Base-by-base conservation (phyloP, 2,888 invertebrate genomes). In the Philereme vetulata region DNA sequence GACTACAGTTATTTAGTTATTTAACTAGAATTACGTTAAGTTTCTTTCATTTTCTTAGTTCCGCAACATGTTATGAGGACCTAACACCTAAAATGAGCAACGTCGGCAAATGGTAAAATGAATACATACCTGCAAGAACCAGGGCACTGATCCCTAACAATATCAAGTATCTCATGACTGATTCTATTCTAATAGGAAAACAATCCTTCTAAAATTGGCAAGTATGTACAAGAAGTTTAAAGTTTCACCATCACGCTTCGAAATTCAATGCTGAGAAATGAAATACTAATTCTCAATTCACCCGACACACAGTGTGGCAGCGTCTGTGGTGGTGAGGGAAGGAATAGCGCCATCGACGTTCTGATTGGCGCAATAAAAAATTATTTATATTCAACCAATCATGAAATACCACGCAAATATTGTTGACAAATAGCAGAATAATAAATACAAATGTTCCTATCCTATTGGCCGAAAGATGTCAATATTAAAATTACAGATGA, bases 91-190 rank as follows among this genome's bases (percentile, higher is more conserved):
- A 0, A 45, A 7, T 7, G n/a, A 32, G 67, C 71, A 68, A 75
- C 72, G 74, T 76, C 66, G 71, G 66, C 74, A 77, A 54, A 38
- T 32, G 21, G 5, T 7, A 32, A 10, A 9, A 52, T 33, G 50
- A 21, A 48, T 38, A 62, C 75, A 85, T 75, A 93, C 93, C 93
- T 80, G 88, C 75, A 45, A 92, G 73, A 50, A 90, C 76, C 72
- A 93, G 80, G 73, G 88, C 68, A 69, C 84, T 81, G 64, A 88
- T 70, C 54, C 84, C 76, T 67, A 88, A 68, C 71, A 89, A 76
- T 60, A 90, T 68, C 65, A 84, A 77, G 75, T 85, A 84, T 74
- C 90, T 93, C 93, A 93, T 90, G 66, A 64, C 71, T 62, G 60
- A 53, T 58, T 45, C 8, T 38, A n/a, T 34, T 49, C 5, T 21